Evolutionary conservation across 2,113 vertebrate species (phyloP), one percentile per base, ranked within the genome.

Genomic region (Diglossa brunneiventris): DNA sequence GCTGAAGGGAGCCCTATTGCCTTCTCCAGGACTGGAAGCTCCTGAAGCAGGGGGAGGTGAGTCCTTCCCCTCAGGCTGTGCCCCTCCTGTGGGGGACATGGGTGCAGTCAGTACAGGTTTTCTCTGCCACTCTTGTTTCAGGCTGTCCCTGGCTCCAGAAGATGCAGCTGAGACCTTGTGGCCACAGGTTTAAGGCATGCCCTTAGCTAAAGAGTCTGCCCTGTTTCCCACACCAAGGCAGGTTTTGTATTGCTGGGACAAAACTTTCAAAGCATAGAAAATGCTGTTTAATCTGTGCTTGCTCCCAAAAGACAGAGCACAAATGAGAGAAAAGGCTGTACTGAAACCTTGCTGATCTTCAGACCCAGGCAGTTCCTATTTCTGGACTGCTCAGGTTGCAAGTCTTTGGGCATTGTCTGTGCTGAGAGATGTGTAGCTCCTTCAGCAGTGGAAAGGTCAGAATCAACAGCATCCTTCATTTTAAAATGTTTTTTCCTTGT

Each of bases 41-140:
- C 26, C 19, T 67, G 47, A 23, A 13, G 62, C 52, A 10, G 15
- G 21, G 11, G 18, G 13, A 79, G 52, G 18, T 5, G 47, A 59
- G 42, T 67, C 39, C 42, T 53, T 64, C 15, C 15, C 27, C 14
- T 75, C 17, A 7, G 15, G 30, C 53, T 73, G 28, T 86, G 27
- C 11, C 33, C 9, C 16, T 47, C 13, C 16, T n/a, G 27, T n/a
- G 39, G 26, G 31, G 10, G 1, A 4, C 5, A 0, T 15, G 33
- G 15, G 21, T 63, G 52, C n/a, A 14, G 9, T 22, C 35, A 62
- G 33, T 37, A 49, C 49, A 37, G 62, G 13, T 24, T 73, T 90
- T 68, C 30, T 73, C 62, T 76, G 28, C 27, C 6, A 1, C 44
- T 6, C 10, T 22, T 27, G 5, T 63, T 74, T 69, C 42, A 67